Conservation (phyloP, 2,888 invertebrate genomes). For the Deroplatys truncata region DNA sequence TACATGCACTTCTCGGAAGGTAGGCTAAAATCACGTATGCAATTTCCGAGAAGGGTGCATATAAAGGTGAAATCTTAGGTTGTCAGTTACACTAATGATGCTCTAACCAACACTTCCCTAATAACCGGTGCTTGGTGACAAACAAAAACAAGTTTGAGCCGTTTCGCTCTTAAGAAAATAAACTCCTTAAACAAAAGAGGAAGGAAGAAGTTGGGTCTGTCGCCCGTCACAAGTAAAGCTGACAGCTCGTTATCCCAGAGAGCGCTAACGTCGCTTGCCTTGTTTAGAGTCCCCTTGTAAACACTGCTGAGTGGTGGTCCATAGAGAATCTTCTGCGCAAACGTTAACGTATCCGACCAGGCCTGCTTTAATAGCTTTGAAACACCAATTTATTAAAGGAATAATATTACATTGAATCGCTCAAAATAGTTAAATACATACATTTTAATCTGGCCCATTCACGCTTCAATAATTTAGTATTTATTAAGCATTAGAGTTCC, state of each 20-base stretch:
- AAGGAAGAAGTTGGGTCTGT: neutral
- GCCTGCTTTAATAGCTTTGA: too few species aligned
- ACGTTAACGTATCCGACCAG: too few species aligned
- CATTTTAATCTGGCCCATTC: too few species aligned
- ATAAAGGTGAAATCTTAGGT: neutral
- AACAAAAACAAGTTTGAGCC: neutral
- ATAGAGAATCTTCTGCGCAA: neutral
- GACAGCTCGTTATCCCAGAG: neutral
- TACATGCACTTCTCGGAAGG: neutral
- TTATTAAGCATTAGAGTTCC: too few species aligned
- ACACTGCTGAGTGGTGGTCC: neutral
- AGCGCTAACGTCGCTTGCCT: neutral
- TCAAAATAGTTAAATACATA: too few species aligned
- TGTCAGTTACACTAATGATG: neutral
- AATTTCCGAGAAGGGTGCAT: neutral
- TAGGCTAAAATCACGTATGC: neutral
- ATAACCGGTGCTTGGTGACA: neutral
- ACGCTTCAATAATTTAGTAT: too few species aligned
- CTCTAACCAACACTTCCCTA: neutral
- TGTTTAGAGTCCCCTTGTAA: neutral
- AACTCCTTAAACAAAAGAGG: neutral
- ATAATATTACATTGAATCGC: too few species aligned
- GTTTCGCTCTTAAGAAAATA: neutral
- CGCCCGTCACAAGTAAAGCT: neutral
- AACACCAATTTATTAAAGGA: too few species aligned